Evolutionary conservation across 2,888 invertebrate species (phyloP).

Genomic region (Tanypteryx hageni): DNA sequence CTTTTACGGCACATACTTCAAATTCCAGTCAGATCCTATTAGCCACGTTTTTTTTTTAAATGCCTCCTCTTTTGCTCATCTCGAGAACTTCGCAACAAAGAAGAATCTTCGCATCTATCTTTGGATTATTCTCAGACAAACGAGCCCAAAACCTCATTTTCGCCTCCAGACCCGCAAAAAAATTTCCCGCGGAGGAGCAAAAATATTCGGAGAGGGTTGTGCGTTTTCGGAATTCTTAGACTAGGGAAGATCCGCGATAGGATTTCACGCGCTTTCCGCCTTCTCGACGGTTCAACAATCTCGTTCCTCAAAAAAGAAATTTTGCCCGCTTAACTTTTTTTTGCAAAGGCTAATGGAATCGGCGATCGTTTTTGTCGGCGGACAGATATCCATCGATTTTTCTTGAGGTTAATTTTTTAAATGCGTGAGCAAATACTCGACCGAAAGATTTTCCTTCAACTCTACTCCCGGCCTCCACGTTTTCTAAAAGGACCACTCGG

Average conservation of each 20-base stretch:
- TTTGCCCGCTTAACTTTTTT: background rate
- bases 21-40: too few relatives aligned
- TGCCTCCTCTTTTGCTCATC: too few relatives aligned
- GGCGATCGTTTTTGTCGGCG: background rate
- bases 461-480: background rate
- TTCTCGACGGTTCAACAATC: background rate
- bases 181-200: background rate
- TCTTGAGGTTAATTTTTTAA: background rate
- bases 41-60: too few relatives aligned
- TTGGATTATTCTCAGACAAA: slow-evolving; percentile 6
- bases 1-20: too few relatives aligned
- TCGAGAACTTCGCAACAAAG: background rate
- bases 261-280: background rate
- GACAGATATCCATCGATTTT: background rate
- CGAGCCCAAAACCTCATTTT: background rate
- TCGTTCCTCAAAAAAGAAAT: background rate
- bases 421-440: background rate
- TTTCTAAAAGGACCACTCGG: background rate
- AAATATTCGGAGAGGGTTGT: background rate
- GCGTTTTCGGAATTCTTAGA: slow-evolving; percentile 11
- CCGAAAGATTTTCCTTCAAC: background rate
- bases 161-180: background rate
- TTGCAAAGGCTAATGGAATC: background rate
- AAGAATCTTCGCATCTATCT: background rate
- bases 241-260: background rate